These are phyloP conservation scores for Chironex yamaguchii DNA, from an alignment of 30 jellyfish, hydroid and myxozoan species.

Conservation along the genomic window DNA sequence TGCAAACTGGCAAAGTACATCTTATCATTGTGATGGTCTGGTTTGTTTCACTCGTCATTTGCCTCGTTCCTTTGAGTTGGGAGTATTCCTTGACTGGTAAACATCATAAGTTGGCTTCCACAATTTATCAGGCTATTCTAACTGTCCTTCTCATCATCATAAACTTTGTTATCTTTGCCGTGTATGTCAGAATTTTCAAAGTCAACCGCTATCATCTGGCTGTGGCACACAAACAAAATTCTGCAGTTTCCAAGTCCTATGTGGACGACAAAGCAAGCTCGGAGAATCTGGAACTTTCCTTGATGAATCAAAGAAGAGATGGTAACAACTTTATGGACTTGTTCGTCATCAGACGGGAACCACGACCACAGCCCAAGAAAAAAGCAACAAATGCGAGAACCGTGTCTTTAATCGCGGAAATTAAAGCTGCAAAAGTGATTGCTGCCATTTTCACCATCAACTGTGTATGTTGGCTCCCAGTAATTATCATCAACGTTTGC, in stretches of 20 bases:
- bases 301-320: not conserved
- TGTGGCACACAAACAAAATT: not conserved
- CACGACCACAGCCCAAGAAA: not conserved
- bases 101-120: slow-evolving; percentile 1
- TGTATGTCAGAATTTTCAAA: slow-evolving; percentile 41
- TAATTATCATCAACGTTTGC: slow-evolving; percentile 65
- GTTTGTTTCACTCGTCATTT: slow-evolving; percentile 7
- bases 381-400: not conserved
- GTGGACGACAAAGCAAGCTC: not conserved
- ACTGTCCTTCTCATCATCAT: not conserved
- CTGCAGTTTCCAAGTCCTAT: not conserved
- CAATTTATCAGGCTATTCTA: slow-evolving; percentile 45
- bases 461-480: slow-evolving; percentile 81
- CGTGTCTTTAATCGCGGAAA: slow-evolving; percentile 16
- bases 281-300: not conserved
- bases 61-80: slow-evolving; percentile 66
- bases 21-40: slow-evolving; percentile 36
- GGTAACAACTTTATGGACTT: not conserved
- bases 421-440: slow-evolving; percentile 68
- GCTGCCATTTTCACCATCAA: slow-evolving; percentile 60
- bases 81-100: not conserved
- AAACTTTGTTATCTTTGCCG: slow-evolving; percentile 17
- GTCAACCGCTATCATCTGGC: slow-evolving; percentile 41
- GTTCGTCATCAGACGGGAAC: not conserved
- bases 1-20: slow-evolving; percentile 15